These are phyloP conservation scores for Gerris lacustris DNA, from an alignment of 2,888 invertebrate genomes.

Conservation along the genomic window DNA sequence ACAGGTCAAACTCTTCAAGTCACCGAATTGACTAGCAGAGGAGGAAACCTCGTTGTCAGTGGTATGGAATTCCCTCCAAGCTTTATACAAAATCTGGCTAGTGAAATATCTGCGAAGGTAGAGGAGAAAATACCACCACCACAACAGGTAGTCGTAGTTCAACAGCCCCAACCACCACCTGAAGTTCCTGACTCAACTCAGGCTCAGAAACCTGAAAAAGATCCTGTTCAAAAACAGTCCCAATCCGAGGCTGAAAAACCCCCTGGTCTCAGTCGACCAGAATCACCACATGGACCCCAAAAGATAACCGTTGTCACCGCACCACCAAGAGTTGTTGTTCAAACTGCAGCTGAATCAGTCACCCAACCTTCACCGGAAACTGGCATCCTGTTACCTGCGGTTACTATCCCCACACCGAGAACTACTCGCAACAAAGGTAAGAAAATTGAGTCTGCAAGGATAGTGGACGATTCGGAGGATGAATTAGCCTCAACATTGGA, in stretches of 20 bases:
- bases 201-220: constrained; percentile 36
- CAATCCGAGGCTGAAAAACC: constrained; percentile 11
- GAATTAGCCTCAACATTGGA: constrained; percentile 23
- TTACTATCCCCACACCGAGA: constrained; percentile 21
- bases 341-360: constrained; percentile 10
- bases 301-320: constrained; percentile 20
- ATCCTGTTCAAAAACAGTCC: constrained; percentile 32
- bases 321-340: constrained; percentile 25
- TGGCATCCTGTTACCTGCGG: constrained; percentile 15
- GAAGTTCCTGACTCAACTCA: constrained; percentile 42
- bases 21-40: constrained; percentile 57
- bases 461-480: constrained; percentile 25
- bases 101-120: constrained; percentile 20
- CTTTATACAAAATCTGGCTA: constrained; percentile 44
- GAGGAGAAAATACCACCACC: constrained; percentile 34
- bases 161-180: constrained; percentile 39
- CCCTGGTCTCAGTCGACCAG: background rate
- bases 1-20: constrained; percentile 61
- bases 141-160: constrained; percentile 42
- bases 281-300: constrained; percentile 34
- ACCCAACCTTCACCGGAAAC: constrained; percentile 17
- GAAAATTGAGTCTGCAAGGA: constrained; percentile 17
- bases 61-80: constrained; percentile 56
- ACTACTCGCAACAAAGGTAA: constrained; percentile 22
- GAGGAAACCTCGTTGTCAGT: constrained; percentile 52